These are phyloP conservation scores for Andrena chrysosceles DNA, from an alignment of 2,888 invertebrate genomes.

Conservation along the genomic window DNA sequence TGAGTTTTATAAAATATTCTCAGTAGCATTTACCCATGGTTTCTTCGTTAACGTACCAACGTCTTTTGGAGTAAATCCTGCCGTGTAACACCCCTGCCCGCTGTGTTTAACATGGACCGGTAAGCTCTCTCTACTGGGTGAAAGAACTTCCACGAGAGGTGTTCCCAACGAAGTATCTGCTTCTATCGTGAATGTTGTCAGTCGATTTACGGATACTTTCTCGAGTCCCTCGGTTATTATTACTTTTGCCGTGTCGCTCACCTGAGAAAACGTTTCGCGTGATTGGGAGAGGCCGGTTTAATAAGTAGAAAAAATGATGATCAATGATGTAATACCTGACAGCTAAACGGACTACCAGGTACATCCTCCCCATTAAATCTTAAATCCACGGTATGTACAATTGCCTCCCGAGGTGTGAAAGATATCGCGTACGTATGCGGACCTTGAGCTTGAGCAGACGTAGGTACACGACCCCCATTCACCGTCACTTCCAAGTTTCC, in stretches of 20 bases:
- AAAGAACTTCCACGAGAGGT: conserved; percentile 91
- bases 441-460: conserved; percentile 98
- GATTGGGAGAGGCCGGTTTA: background rate
- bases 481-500: conserved; percentile 99
- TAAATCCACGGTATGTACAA: conserved; percentile 96
- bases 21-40: background rate
- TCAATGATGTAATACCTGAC: conserved; percentile 82
- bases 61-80: conserved; percentile 95
- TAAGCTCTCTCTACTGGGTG: conserved; percentile 85
- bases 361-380: conserved; percentile 98
- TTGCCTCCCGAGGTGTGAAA: conserved; percentile 96
- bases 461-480: conserved; percentile 98
- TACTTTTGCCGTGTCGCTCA: conserved; percentile 85
- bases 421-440: conserved; percentile 98
- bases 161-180: conserved; percentile 89
- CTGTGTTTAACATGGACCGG: conserved; percentile 94
- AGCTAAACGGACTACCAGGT: conserved; percentile 89
- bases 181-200: conserved; percentile 94
- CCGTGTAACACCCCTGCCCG: conserved; percentile 92
- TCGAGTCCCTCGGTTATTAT: conserved; percentile 93
- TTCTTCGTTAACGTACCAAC: conserved; percentile 88
- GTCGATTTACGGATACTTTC: conserved; percentile 94
- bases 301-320: background rate
- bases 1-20: background rate
- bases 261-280: conserved; percentile 67